A percentile compares a stretch with the other conserved stretches of the same genome.
These are phyloP conservation scores for Ellobium chinense DNA, from an alignment of 2,888 invertebrate genomes.

Conservation along the genomic window DNA sequence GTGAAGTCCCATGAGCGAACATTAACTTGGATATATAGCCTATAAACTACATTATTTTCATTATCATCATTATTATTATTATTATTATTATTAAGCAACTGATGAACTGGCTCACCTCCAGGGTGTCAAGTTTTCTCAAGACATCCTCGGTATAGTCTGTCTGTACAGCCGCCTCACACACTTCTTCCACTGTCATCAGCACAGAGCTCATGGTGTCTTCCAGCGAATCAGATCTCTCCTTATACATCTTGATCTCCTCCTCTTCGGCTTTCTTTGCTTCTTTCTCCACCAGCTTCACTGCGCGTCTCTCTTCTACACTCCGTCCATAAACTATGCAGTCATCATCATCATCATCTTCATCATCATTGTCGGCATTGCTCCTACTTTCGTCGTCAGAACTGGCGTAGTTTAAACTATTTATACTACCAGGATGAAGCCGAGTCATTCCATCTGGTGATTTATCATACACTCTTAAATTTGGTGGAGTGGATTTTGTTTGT, in stretches of 20 bases:
- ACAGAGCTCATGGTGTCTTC: background rate
- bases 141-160: slow-evolving; percentile 51
- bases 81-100: too few species aligned
- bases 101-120: slow-evolving; percentile 52
- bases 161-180: slow-evolving; percentile 48
- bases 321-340: slow-evolving; percentile 35
- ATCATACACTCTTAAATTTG: background rate
- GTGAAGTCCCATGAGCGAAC: too few species aligned
- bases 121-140: slow-evolving; percentile 36
- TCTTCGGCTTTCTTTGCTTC: background rate
- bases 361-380: background rate
- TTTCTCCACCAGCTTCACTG: background rate
- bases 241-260: background rate
- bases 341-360: slow-evolving; percentile 33
- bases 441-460: background rate
- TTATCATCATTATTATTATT: too few species aligned
- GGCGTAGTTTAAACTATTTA: background rate
- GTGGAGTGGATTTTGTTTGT: background rate
- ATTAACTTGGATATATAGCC: too few species aligned
- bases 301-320: background rate
- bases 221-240: background rate
- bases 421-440: background rate
- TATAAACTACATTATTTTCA: too few species aligned
- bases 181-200: background rate
- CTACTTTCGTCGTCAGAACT: background rate